Evolutionary conservation across 2,888 invertebrate species (phyloP).

Genomic region (Phoronis australis): DNA sequence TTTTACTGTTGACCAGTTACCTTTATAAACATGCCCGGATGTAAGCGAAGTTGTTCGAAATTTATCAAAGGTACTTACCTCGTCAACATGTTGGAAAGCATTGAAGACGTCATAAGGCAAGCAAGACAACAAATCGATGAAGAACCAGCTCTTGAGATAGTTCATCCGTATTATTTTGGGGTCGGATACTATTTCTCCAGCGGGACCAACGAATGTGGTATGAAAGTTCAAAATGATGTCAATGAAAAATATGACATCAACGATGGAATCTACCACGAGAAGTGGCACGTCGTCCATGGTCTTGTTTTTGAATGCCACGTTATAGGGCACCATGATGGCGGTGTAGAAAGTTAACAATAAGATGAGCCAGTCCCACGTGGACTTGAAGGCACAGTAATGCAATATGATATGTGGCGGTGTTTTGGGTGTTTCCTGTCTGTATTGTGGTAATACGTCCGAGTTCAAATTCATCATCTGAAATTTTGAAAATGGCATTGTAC

Average conservation of each 20-base stretch:
- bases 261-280: conserved; percentile 68
- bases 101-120: conserved; percentile 99
- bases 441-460: conserved; percentile 77
- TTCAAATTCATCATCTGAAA: conserved; percentile 91
- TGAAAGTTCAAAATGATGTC: conserved; percentile 99
- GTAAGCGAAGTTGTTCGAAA: no score
- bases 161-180: conserved; percentile 73
- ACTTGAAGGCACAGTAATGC: conserved; percentile 99
- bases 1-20: no score
- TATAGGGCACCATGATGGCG: conserved; percentile 97
- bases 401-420: conserved; percentile 98
- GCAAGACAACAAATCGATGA: conserved; percentile 97
- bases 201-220: conserved; percentile 95
- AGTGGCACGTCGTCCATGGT: conserved; percentile 60
- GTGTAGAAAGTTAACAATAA: conserved; percentile 99
- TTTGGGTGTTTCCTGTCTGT: conserved; percentile 92
- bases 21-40: no score
- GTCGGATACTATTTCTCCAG: conserved; percentile 85
- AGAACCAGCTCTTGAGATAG: conserved; percentile 99
- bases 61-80: conserved; percentile 48
- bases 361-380: conserved; percentile 99
- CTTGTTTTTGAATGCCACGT: conserved; percentile 99
- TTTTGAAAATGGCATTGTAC: not conserved
- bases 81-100: conserved; percentile 99
- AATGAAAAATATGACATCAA: conserved; percentile 99